phyloP scores from a whole-genome alignment of 2,113 vertebrate genomes.

The Cygnus atratus region DNA sequence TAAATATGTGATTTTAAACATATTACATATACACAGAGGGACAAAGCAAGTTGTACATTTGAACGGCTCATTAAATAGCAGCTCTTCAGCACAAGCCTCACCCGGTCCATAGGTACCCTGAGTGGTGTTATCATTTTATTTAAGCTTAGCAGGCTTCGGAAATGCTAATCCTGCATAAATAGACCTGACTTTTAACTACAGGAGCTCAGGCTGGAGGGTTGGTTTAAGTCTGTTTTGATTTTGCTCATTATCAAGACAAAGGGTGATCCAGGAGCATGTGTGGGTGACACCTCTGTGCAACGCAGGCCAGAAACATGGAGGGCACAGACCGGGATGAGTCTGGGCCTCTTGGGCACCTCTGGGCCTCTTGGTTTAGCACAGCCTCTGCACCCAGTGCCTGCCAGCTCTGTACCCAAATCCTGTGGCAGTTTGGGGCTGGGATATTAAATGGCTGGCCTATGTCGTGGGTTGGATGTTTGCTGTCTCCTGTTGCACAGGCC shows the following conservation, averaged over 20 bases:
- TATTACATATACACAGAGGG: background rate
- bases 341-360: too few species aligned
- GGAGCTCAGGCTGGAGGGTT: background rate
- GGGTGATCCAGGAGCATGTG: accelerated
- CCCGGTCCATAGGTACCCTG: background rate
- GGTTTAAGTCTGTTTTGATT: background rate
- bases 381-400: background rate
- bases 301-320: too few species aligned
- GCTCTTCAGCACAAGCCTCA: background rate
- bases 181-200: background rate
- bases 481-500: background rate
- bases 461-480: background rate
- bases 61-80: conserved; percentile 35
- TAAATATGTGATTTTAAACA: conserved; percentile 50
- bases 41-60: conserved; percentile 4
- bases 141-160: conserved; percentile 40
- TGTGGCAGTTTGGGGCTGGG: background rate
- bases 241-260: background rate
- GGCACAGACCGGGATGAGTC: too few species aligned
- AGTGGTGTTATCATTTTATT: conserved; percentile 40
- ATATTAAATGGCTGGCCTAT: accelerated
- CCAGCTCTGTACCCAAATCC: background rate
- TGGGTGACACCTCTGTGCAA: background rate
- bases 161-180: conserved; percentile 20
- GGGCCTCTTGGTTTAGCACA: background rate